phyloP scores from a whole-genome alignment of 2,797 vertebrate genomes.

The Pseudotriccus pelzelni region DNA sequence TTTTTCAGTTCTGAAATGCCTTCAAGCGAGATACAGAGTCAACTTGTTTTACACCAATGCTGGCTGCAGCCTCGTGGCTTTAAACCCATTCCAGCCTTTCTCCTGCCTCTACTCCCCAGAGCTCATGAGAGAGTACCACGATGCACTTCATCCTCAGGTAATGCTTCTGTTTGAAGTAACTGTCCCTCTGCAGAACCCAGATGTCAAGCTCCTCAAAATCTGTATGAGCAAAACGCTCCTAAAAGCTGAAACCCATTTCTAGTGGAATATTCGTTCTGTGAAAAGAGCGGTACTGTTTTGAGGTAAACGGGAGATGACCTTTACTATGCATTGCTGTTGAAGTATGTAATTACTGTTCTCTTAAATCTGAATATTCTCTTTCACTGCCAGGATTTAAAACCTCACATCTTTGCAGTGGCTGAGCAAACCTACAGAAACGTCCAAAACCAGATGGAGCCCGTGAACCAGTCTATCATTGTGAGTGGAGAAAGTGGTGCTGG shows the following conservation, averaged over 20 bases:
- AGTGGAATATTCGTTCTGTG: background rate
- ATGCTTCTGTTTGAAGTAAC: background rate
- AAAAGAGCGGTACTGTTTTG: background rate
- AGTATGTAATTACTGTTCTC: background rate
- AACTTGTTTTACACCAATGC: constrained; percentile 93
- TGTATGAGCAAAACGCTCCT: background rate
- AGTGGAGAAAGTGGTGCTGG: constrained; percentile 97
- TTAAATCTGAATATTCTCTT: background rate
- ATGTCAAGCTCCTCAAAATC: background rate
- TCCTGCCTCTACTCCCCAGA: constrained; percentile 87
- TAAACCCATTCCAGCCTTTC: constrained; percentile 93
- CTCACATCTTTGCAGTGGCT: constrained; percentile 93
- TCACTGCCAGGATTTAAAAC: constrained; percentile 81
- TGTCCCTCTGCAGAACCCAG: background rate
- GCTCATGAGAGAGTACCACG: constrained; percentile 91
- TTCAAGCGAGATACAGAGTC: constrained; percentile 88
- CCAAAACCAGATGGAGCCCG: constrained; percentile 83
- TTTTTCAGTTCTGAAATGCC: constrained; percentile 90
- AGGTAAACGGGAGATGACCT: background rate
- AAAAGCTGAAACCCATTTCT: background rate
- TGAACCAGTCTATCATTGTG: constrained; percentile 93
- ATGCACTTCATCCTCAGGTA: constrained; percentile 88
- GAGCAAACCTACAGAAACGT: constrained; percentile 95
- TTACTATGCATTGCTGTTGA: background rate
- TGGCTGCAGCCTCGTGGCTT: constrained; percentile 93